Evolutionary conservation across 2,888 invertebrate genomes (phyloP), one percentile per base, ranked within the genome.

Genomic region (Dynastes tityus): DNA sequence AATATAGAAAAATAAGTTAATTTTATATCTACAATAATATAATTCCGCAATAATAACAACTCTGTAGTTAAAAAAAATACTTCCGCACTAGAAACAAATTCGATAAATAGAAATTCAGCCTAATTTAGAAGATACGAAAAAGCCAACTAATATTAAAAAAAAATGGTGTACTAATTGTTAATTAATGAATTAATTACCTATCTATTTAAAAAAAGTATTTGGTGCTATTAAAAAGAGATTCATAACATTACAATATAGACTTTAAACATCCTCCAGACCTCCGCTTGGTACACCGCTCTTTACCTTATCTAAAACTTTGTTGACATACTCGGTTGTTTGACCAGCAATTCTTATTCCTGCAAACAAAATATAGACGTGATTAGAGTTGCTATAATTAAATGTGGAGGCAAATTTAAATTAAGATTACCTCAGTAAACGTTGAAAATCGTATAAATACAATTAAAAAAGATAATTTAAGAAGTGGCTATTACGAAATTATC

Each of bases 321-420:
- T 98, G 58, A 98, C 98, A 89, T 95, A 98, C 84, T 98, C 98
- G 11, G 98, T 97, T 68, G 97, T 95, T 84, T 95, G 93, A 75
- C 97, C 98, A 73, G 97, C 98, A 87, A 98, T 96, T 91, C 93
- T 94, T 75, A 95, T 89, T 89, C 95, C 97, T 95, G 92, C 77
- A 92, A 90, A 77, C 67, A 83, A 63, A 63, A 55, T 11, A 22
- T 74, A 61, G 5, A 37, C 27, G 53, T 16, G 5, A 40, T 37
- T 49, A 16, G 22, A 58, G n/a, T 53, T 2, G 53, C n/a, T 53
- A 11, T 45, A 45, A 45, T 45, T 45, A 45, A 45, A 45, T 11
- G 1, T 45, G 80, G 81, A 32, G 13, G 27, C 8, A 71, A 32
- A 40, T 68, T 77, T 29, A 70, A 65, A 32, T 64, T 29, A 29